Base-by-base conservation (phyloP, 2,888 invertebrate species). In the Pharmacophagus antenor region DNA sequence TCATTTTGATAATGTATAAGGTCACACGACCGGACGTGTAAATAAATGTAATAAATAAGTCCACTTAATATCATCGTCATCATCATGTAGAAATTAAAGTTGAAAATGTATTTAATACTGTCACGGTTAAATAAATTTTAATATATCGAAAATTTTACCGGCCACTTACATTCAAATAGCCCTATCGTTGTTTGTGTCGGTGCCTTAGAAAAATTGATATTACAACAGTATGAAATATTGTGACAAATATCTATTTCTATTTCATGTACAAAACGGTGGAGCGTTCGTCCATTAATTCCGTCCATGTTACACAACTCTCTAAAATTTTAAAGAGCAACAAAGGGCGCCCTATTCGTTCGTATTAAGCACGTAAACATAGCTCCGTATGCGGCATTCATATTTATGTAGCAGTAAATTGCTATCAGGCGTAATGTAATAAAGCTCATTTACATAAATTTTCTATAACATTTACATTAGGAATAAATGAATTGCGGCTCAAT, bases 381-480 rank as follows among this genome's bases (percentile, higher is more conserved):
- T 76, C 71, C 72, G 77, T 82, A 84, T 80, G 82, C 80, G 66
- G 76, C 68, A 74, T 73, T 79, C 77, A 83, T 84, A 84, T 87
- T 86, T 85, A 85, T 84, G 80, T 70, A 78, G 72, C 77, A 76
- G 77, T 83, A 79, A 82, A 85, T 83, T 82, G 79, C 80, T 81
- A 80, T 85, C 77, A 75, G 72, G 73, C 75, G 80, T 85, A 85
- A 88, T 86, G 84, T 84, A 86, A 87, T 88, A 88, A 83, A 79
- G 73, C 74, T 74, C 78, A 89, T 89, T 88, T 84, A 87, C 88
- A 88, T 88, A 88, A 81, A 85, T 83, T 84, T 81, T 80, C 85
- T 85, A 88, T 88, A 81, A 87, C 80, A 88, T 88, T 88, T 87
- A 84, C 87, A 88, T 88, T 82, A 80, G 72, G 81, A 82, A 84